Conservation (phyloP, 1,140 invertebrate genomes). For the Lutraria rhynchaena region DNA sequence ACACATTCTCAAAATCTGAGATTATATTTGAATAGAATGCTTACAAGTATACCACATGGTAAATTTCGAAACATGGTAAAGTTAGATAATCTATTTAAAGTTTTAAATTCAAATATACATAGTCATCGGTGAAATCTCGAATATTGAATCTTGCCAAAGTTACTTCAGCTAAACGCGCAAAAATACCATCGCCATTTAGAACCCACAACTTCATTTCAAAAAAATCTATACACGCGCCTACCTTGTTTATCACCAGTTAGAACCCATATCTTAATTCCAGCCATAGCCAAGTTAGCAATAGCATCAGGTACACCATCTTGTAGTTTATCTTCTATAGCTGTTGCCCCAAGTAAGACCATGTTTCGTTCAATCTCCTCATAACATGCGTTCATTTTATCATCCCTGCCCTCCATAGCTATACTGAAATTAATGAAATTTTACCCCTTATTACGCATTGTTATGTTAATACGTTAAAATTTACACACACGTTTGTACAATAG, state of each 20-base stretch:
- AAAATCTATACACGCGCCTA: conserved; percentile 81
- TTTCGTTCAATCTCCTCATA: conserved; percentile 98
- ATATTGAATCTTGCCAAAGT: conserved; percentile 97
- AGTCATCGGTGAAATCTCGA: conserved; percentile 99
- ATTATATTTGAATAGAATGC: no score
- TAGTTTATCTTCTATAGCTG: conserved; percentile 99
- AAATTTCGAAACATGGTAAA: no score
- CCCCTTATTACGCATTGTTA: no score
- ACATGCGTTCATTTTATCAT: conserved; percentile 95
- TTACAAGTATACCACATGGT: no score
- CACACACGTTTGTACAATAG: no score
- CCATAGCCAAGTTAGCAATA: conserved; percentile 96
- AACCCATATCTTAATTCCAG: conserved; percentile 99
- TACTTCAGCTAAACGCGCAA: conserved; percentile 97
- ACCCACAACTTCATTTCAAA: not conserved
- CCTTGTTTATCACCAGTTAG: conserved; percentile 99
- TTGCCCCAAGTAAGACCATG: conserved; percentile 94
- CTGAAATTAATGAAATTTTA: no score
- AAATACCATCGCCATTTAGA: conserved; percentile 91
- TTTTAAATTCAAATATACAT: no score
- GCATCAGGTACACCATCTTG: conserved; percentile 99
- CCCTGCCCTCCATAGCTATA: conserved; percentile 91
- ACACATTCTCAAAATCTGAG: no score
- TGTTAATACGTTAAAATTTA: no score
- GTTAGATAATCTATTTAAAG: no score